Percentiles rank a stretch among this genome's conserved stretches.
These are phyloP conservation scores for Heteromormyrus szaboi DNA, from an alignment of 2,797 vertebrate species.

Conservation along the genomic window DNA sequence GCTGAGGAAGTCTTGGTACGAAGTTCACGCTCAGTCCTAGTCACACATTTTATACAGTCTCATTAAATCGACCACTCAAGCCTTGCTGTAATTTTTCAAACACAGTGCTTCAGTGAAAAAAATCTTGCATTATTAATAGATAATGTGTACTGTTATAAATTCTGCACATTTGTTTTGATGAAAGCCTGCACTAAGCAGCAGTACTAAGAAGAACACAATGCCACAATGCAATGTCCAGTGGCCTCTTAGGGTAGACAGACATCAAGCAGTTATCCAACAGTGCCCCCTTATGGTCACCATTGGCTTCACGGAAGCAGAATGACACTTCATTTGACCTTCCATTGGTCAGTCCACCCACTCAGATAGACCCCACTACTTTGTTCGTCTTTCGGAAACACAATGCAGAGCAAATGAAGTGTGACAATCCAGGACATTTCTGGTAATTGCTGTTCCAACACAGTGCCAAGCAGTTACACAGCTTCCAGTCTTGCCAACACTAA, in stretches of 20 bases:
- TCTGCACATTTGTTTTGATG: not conserved
- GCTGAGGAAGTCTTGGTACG: not conserved
- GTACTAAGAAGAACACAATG: not conserved
- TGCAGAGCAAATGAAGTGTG: conserved; percentile 49
- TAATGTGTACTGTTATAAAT: not conserved
- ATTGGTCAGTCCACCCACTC: conserved; percentile 22
- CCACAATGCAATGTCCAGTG: not conserved
- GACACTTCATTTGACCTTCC: not conserved
- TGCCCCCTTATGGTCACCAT: conserved; percentile 21
- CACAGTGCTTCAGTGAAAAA: not conserved
- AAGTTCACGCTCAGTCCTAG: not conserved
- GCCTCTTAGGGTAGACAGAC: not conserved
- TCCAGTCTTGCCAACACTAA: conserved; percentile 19
- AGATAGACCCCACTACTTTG: conserved; percentile 32
- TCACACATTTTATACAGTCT: not conserved
- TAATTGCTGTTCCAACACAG: conserved; percentile 54
- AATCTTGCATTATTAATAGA: not conserved
- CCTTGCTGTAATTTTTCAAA: not conserved
- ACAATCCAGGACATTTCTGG: conserved; percentile 56
- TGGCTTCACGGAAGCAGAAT: not conserved
- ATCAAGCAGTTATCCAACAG: conserved; percentile 10
- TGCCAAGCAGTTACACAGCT: conserved; percentile 38
- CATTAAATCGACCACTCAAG: not conserved
- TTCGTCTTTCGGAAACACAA: conserved; percentile 24
- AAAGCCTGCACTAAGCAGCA: not conserved